Evolutionary conservation across 2,888 invertebrate genomes (phyloP).

Genomic region (Matsumyia berberina): DNA sequence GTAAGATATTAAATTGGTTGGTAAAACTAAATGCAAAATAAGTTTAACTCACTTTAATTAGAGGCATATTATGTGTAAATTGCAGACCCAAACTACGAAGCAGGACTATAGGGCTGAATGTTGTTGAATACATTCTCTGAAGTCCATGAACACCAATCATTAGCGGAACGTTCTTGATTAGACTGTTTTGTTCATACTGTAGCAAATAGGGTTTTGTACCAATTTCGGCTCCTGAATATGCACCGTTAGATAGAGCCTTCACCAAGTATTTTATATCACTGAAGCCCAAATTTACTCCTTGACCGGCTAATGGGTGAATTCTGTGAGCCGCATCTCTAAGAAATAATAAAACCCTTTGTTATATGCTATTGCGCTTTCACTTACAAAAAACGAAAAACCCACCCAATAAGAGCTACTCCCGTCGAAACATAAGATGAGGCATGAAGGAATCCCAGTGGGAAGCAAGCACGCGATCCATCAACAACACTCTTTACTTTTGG

Average conservation of each 20-base stretch:
- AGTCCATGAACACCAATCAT: slow-evolving; percentile 94
- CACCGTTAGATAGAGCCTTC: slow-evolving; percentile 88
- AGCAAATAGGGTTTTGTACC: slow-evolving; percentile 89
- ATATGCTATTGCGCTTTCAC: no score
- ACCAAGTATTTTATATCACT: slow-evolving; percentile 94
- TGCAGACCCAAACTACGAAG: slow-evolving; percentile 93
- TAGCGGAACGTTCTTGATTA: slow-evolving; percentile 94
- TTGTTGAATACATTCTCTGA: slow-evolving; percentile 92
- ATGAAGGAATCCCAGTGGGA: slow-evolving; percentile 96
- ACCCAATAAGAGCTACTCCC: slow-evolving; percentile 95
- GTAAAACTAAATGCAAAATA: not conserved
- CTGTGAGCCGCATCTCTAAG: slow-evolving; percentile 94
- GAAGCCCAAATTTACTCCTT: slow-evolving; percentile 99
- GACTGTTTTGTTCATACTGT: slow-evolving; percentile 93
- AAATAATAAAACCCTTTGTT: slow-evolving; percentile 12
- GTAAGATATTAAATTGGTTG: not conserved
- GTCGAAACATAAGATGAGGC: slow-evolving; percentile 93
- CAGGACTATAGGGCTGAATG: slow-evolving; percentile 90
- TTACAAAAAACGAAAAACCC: slow-evolving; percentile 54
- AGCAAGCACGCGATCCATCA: slow-evolving; percentile 89
- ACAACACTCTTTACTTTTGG: slow-evolving; percentile 81
- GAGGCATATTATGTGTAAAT: slow-evolving; percentile 90
- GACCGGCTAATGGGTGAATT: slow-evolving; percentile 98
- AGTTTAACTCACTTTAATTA: slow-evolving; percentile 87
- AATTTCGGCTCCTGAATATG: slow-evolving; percentile 90